Conservation (phyloP, 2,888 invertebrate species). For the Harpalus rubripes region DNA sequence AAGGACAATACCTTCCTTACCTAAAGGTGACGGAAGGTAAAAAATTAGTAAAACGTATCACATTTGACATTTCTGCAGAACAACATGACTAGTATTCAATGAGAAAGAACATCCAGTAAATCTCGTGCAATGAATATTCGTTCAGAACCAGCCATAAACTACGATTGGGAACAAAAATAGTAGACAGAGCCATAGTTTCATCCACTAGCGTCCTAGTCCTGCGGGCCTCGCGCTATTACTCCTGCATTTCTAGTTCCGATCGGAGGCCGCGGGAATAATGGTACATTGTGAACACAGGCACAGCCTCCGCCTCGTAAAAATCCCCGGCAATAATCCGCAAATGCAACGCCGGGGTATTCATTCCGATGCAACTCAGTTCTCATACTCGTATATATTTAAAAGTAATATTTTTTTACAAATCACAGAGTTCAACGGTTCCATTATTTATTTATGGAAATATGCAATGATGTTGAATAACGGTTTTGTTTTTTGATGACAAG, state of each 20-base stretch:
- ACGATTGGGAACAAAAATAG: conserved; percentile 45
- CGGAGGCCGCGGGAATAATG: conserved; percentile 4
- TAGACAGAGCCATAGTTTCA: conserved; percentile 35
- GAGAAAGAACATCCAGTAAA: conserved; percentile 24
- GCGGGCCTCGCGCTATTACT: conserved; percentile 6
- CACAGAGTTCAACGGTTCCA: not conserved
- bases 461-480: not conserved
- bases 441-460: not conserved
- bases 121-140: conserved; percentile 41
- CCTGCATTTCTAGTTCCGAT: conserved; percentile 15
- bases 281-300: conserved; percentile 15
- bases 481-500: not conserved
- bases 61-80: not conserved
- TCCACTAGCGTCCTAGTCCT: not conserved
- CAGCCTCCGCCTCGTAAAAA: conserved; percentile 21
- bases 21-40: no score
- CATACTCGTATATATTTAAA: not conserved
- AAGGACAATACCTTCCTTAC: no score
- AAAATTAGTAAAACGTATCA: no score
- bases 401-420: not conserved
- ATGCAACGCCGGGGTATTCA: conserved; percentile 1
- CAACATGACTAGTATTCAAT: conserved; percentile 18
- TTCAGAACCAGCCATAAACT: conserved; percentile 21
- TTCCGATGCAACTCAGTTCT: not conserved
- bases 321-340: conserved; percentile 18